These are phyloP conservation scores for Hylaea fasciaria DNA, from an alignment of 2,888 invertebrate genomes.

Conservation along the genomic window DNA sequence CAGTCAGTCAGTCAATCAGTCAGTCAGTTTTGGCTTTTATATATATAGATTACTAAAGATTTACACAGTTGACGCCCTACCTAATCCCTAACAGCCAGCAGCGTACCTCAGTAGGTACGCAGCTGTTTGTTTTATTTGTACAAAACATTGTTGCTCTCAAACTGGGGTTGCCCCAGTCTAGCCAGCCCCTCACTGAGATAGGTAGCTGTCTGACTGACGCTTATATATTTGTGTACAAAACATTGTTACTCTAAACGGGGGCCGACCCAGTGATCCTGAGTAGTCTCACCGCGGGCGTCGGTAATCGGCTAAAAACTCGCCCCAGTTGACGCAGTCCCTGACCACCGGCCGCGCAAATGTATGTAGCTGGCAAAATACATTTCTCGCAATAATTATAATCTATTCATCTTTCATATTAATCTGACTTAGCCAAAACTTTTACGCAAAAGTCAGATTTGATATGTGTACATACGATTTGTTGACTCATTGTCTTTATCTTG, in stretches of 20 bases:
- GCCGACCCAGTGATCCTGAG: constrained; percentile 52
- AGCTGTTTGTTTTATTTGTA: no score
- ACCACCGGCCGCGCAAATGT: constrained; percentile 45
- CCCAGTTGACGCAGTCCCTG: constrained; percentile 55
- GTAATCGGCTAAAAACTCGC: constrained; percentile 65
- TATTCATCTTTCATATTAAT: neutral
- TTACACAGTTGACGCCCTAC: no score
- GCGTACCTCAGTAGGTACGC: no score
- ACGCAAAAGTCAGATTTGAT: no score
- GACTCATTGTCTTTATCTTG: no score
- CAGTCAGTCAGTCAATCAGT: no score
- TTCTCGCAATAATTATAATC: neutral
- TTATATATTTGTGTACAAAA: neutral
- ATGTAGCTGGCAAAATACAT: neutral
- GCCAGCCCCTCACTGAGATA: constrained; percentile 1
- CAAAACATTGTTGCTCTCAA: no score
- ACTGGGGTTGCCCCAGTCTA: neutral
- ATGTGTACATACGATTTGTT: no score
- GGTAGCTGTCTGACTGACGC: neutral
- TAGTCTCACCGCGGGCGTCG: constrained; percentile 48
- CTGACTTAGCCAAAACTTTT: no score
- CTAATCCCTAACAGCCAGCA: no score
- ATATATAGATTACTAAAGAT: no score
- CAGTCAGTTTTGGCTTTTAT: no score
- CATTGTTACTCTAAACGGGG: neutral